A percentile compares a stretch with the other conserved stretches of the same genome.
phyloP scores from a whole-genome alignment of 2,113 vertebrate species.

The Phyllostomus hastatus region DNA sequence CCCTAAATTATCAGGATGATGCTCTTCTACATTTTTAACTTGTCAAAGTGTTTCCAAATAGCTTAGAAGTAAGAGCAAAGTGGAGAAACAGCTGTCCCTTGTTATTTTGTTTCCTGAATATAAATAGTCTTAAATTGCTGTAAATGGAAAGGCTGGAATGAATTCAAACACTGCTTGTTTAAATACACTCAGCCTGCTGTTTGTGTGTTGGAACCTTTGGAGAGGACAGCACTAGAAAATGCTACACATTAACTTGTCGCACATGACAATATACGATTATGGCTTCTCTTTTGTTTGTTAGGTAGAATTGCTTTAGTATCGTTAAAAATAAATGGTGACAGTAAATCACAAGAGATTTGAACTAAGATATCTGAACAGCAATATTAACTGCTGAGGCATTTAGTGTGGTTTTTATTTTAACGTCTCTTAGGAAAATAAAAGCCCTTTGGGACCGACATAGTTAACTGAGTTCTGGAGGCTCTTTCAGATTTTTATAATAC shows the following conservation, averaged over 20 bases:
- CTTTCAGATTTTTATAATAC: background rate
- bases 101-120: constrained; percentile 69
- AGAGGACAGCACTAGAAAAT: background rate
- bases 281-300: constrained; percentile 5
- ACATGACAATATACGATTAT: constrained; percentile 29
- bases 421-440: constrained; percentile 18
- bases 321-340: background rate
- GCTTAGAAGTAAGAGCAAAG: constrained; percentile 48
- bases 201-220: constrained; percentile 52
- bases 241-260: constrained; percentile 2
- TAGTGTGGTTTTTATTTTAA: background rate
- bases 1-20: constrained; percentile 49
- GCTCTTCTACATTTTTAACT: constrained; percentile 33
- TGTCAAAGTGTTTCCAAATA: constrained; percentile 51
- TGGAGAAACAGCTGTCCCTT: constrained; percentile 57
- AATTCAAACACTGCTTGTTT: constrained; percentile 62
- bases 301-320: background rate
- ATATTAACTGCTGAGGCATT: constrained; percentile 7
- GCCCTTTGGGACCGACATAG: background rate
- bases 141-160: constrained; percentile 71
- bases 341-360: constrained; percentile 36
- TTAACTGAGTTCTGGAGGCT: background rate
- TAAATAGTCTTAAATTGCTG: constrained; percentile 73
- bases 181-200: constrained; percentile 52
- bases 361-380: background rate